Evolutionary conservation across 1,140 invertebrate genomes (phyloP).

Genomic region (Ephestia elutella): DNA sequence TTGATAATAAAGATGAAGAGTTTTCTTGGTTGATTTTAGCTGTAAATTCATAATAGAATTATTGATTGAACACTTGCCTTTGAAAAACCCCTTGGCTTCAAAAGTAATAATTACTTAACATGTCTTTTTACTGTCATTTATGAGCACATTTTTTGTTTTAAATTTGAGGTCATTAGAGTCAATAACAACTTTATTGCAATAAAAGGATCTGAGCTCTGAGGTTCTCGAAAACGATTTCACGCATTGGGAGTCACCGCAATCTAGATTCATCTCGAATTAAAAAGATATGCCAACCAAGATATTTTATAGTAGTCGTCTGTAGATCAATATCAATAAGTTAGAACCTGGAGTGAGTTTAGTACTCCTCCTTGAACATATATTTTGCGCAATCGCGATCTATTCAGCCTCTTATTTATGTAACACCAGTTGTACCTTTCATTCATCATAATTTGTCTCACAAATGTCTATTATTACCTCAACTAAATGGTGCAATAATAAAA

Average conservation of each 20-base stretch:
- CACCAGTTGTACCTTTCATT: background rate
- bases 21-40: no score
- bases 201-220: no score
- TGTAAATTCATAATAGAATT: no score
- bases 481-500: background rate
- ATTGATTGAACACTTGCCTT: no score
- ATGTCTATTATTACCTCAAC: background rate
- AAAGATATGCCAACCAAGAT: background rate
- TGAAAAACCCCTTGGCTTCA: no score
- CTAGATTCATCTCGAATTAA: background rate
- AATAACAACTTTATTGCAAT: no score
- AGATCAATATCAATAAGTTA: background rate
- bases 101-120: no score
- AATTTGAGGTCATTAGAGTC: no score
- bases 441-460: background rate
- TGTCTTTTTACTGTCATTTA: no score
- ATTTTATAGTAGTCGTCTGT: background rate
- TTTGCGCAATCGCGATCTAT: background rate
- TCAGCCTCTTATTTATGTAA: conserved; percentile 3
- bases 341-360: no score
- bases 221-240: background rate
- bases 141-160: no score
- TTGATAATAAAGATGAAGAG: no score
- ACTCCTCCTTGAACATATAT: background rate
- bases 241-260: background rate